Conservation (phyloP, 2,113 vertebrate species). For the Probosciger aterrimus region DNA sequence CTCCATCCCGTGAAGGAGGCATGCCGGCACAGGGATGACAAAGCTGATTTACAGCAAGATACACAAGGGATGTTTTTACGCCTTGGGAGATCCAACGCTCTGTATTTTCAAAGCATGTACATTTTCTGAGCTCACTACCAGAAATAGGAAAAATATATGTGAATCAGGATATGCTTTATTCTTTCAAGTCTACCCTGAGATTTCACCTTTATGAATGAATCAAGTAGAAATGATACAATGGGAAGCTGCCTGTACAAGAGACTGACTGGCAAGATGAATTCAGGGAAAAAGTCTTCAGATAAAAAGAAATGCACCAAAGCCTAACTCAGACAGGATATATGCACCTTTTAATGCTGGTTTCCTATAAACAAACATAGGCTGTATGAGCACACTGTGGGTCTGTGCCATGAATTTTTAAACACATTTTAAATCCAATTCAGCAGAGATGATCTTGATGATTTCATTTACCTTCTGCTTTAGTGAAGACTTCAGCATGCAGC, state of each 20-base stretch:
- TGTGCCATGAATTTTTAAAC: background rate
- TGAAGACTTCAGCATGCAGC: background rate
- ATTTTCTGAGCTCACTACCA: background rate
- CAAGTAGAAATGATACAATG: background rate
- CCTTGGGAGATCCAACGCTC: background rate
- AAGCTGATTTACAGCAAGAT: background rate
- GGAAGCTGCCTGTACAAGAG: background rate
- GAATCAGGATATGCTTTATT: background rate
- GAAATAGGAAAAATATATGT: background rate
- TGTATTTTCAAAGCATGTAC: background rate
- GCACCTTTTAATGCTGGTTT: background rate
- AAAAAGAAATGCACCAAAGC: background rate
- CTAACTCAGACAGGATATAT: background rate
- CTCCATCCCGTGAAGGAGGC: background rate
- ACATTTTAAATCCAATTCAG: background rate
- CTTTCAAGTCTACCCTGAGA: background rate
- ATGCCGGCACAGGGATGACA: accelerated
- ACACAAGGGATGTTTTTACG: background rate
- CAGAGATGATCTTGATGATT: background rate
- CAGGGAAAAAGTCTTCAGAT: background rate
- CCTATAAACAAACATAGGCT: background rate
- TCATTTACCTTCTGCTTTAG: conserved; percentile 6
- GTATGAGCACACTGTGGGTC: background rate
- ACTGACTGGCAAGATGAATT: background rate
- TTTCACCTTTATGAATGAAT: background rate